Base-by-base conservation (phyloP, 2,888 invertebrate genomes). In the Abscondita cerata region DNA sequence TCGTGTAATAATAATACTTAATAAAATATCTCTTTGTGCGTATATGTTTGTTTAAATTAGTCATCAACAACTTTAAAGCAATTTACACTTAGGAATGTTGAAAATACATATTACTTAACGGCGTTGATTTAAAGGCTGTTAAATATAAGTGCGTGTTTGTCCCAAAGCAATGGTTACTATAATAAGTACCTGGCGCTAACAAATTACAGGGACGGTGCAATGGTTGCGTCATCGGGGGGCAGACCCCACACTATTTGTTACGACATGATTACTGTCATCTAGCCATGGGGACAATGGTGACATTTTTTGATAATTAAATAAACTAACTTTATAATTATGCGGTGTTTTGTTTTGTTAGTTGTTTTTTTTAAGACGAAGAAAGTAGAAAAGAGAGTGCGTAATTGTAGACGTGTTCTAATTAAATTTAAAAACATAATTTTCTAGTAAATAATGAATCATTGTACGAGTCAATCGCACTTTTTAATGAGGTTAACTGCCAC, bases 221-320 rank as follows among this genome's bases (percentile, higher is more conserved):
- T 61, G 53, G 66, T 66, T 63, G 53, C 60, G 62, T 63, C 66
- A 64, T 57, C 53, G 52, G 53, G 62, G 47, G 65, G 63, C 63
- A 66, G 60, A 63, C 52, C 63, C 44, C 57, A 57, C 58, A 63
- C 47, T 60, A 48, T 62, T 44, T 18, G 44, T 44, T 47, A 47
- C 55, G 54, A 51, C 57, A 41, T 52, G 60, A 64, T 63, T 64
- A 64, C 56, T 61, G 47, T 63, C 60, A 64, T 64, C 53, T 38
- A 48, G 46, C 50, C 12, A 33, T 34, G 15, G 19, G 57, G 63
- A 66, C 66, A 66, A 66, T 66, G 41, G 66, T 60, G 55, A 58
- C 63, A 33, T 36, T 41, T 33, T 36, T 33, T 36, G 19, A 25
- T 38, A 47, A 56, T 61, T 40, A 52, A 13, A 52, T 20, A 36